phyloP scores from a whole-genome alignment of 2,797 vertebrate genomes.

The Ara ararauna region DNA sequence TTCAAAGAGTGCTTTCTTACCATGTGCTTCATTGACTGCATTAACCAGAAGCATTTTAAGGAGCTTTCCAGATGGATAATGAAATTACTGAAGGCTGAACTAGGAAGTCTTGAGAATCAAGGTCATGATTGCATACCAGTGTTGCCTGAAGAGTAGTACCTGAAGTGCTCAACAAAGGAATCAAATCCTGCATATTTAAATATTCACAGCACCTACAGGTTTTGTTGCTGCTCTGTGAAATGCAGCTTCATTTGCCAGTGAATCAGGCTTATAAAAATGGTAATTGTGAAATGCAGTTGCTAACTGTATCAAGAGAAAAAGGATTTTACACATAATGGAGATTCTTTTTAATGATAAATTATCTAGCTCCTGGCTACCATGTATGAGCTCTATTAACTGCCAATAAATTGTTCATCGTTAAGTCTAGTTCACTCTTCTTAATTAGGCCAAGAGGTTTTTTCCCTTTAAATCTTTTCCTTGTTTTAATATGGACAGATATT shows the following conservation, averaged over 20 bases:
- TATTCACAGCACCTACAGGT: conserved; percentile 57
- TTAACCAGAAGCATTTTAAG: not conserved
- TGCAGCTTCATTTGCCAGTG: conserved; percentile 60
- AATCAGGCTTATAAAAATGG: conserved; percentile 73
- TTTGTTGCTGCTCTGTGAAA: conserved; percentile 66
- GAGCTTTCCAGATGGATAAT: not conserved
- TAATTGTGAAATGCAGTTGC: conserved; percentile 67
- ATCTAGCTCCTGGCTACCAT: conserved; percentile 78
- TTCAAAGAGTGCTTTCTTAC: not conserved
- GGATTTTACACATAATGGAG: conserved; percentile 71
- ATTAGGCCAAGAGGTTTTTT: conserved; percentile 74
- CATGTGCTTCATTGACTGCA: not conserved
- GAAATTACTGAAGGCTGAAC: not conserved
- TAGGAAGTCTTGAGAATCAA: not conserved
- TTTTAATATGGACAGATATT: conserved; percentile 49
- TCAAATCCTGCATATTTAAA: conserved; percentile 46
- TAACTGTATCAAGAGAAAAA: conserved; percentile 70
- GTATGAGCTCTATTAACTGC: conserved; percentile 79
- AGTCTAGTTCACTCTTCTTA: conserved; percentile 80
- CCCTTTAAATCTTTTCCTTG: conserved; percentile 61
- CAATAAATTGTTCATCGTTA: conserved; percentile 80
- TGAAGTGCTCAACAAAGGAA: conserved; percentile 20
- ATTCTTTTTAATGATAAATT: conserved; percentile 79
- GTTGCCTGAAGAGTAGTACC: conserved; percentile 3
- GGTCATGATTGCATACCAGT: not conserved